Evolutionary conservation across 2,888 invertebrate species (phyloP), one percentile per base, ranked within the genome.

Genomic region (Petrolisthes cinctipes): DNA sequence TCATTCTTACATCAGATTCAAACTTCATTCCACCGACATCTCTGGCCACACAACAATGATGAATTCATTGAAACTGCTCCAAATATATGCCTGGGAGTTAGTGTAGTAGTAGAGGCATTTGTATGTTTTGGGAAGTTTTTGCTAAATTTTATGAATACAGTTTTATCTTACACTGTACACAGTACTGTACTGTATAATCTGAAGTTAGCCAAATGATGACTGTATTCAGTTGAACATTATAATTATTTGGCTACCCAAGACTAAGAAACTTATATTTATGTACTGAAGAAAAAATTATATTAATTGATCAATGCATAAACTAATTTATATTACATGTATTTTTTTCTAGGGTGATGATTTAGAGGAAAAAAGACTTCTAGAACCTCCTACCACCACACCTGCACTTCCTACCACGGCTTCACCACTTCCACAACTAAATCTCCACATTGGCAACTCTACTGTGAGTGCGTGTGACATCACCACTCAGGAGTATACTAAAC

Each of bases 391-490:
- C n/a, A 68, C 82, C n/a, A 5, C n/a, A 14, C 20, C 75, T n/a
- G 5, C 82, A 5, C 54, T 82, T 23, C 53, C 76, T 20, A 82
- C 86, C 51, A 83, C 89, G 4, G 57, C 83, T 5, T 82, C 84
- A 4, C 76, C 68, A 71, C 75, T 84, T 20, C 84, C 89, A 54
- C 79, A 86, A 11, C 78, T 89, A 14, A 71, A 37, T n/a, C 84
- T 89, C 11, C 86, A 86, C 53, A 78, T 89, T 51, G 89, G 86
- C 23, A 89, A 89, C 68, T 37, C 53, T 17, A 86, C 83, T 57
- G 54, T 89, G 57, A 85, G 57, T 82, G 82, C 82, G 3, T 89
- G 89, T 61, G 82, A 87, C 80, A 82, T 85, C 20, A 82, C 85
- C 5, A 66, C 68, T 5, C 82, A 89, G 3, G 82, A 82, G 23